Base-by-base conservation (phyloP, 2,113 vertebrate species). In the Cheilinus undulatus region DNA sequence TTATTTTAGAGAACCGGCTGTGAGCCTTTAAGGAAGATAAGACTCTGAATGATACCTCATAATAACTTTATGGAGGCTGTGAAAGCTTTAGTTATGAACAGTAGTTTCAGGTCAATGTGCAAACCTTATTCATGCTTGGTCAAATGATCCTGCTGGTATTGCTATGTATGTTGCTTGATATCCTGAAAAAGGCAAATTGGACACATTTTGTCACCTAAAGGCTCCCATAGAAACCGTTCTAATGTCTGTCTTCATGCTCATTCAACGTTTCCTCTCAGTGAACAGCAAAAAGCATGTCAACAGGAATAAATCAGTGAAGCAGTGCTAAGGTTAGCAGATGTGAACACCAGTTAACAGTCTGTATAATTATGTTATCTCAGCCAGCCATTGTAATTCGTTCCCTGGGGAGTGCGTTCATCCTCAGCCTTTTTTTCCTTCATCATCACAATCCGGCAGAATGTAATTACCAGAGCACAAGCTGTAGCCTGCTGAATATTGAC, bases 331-430 rank as follows among this genome's bases (percentile, higher is more conserved):
- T 84, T 78, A 82, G 76, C 82, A 84, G 69, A 66, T 83, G 63
- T 73, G 63, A 85, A 80, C 74, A 80, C 79, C 73, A 73, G 79
- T 82, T 84, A 88, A 89, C 68, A 85, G 70, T 69, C 60, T 78
- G 72, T 62, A 42, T 80, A 82, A 84, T 88, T 76, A 85, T 58
- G 57, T 76, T 78, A 71, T 80, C 70, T 72, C 49, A 52, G 74
- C 38, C 64, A 75, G 65, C 63, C 52, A 82, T 56, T 65, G 73
- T 73, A 40, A n/a, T 72, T 32, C 17, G 14, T 61, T 61, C 85
- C 76, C 53, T 9, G n/a, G 57, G 45, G 70, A 46, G 30, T 15
- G 51, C 19, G 22, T n/a, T 74, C 24, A 49, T 28, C 8, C 52
- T n/a, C 14, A 51, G 75, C 26, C 34, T 40, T 69, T 61, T 40